Evolutionary conservation across 1,140 invertebrate genomes (phyloP).

Genomic region (Dolichoris vasculosae): DNA sequence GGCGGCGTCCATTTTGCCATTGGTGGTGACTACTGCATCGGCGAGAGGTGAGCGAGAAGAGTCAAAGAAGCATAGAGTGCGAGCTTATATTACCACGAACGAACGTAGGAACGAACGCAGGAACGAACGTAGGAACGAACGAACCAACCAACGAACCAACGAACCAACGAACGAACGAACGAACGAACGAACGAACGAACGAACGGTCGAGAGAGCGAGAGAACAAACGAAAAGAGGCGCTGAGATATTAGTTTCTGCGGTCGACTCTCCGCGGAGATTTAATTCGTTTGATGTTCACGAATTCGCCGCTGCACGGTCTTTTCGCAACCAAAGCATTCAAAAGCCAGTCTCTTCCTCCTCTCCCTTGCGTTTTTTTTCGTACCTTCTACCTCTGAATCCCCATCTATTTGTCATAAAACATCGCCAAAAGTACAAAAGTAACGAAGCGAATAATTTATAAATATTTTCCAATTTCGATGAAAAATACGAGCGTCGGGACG

Average conservation of each 20-base stretch:
- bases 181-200: constrained; percentile 45
- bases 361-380: neutral
- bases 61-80: constrained; percentile 47
- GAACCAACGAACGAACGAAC: constrained; percentile 49
- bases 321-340: constrained; percentile 37
- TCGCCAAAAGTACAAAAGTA: neutral
- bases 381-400: neutral
- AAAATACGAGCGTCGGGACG: neutral
- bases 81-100: constrained; percentile 50
- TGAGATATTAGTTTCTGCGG: constrained; percentile 76
- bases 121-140: constrained; percentile 47
- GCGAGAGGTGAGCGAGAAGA: constrained; percentile 19
- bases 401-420: constrained; percentile 3
- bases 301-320: constrained; percentile 66
- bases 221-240: constrained; percentile 65
- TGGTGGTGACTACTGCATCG: constrained; percentile 50
- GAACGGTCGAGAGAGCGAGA: constrained; percentile 48
- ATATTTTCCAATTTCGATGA: constrained; percentile 15
- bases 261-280: constrained; percentile 74
- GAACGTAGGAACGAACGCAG: constrained; percentile 28
- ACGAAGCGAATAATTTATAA: neutral
- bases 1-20: constrained; percentile 50
- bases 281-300: constrained; percentile 76
- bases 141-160: constrained; percentile 48
- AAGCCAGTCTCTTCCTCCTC: constrained; percentile 38